Conservation (phyloP, 2,797 vertebrate genomes). For the Microctenopoma lineatum region DNA sequence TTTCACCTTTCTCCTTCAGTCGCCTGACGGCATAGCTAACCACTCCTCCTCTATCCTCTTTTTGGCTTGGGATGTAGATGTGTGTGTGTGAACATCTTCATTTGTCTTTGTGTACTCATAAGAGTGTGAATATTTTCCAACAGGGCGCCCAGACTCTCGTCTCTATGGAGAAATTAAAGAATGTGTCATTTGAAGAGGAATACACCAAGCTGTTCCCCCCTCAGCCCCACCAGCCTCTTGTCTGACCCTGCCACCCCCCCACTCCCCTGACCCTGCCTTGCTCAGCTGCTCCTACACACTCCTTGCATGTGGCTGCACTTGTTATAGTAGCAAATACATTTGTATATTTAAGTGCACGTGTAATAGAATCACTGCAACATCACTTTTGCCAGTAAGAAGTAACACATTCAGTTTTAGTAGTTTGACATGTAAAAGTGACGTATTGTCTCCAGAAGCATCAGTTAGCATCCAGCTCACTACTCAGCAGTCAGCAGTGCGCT, state of each 20-base stretch:
- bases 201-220: constrained; percentile 91
- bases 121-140: constrained; percentile 57
- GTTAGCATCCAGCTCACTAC: too few relatives aligned
- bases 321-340: constrained; percentile 4
- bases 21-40: neutral
- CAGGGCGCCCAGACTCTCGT: constrained; percentile 85
- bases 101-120: constrained; percentile 28
- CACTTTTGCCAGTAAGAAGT: neutral
- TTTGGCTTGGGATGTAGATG: neutral
- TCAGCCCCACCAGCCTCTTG: constrained; percentile 66
- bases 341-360: neutral
- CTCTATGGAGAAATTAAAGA: constrained; percentile 90
- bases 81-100: neutral
- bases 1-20: neutral
- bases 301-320: constrained; percentile 7
- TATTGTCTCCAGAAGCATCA: too few relatives aligned
- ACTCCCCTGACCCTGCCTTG: constrained; percentile 1
- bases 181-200: constrained; percentile 94
- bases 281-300: constrained; percentile 20
- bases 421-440: too few relatives aligned
- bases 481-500: neutral
- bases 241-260: constrained; percentile 50
- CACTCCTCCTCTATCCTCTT: neutral
- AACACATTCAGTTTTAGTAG: too few relatives aligned
- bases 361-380: neutral